phyloP scores from a whole-genome alignment of 2,113 vertebrate species.

The Progne subis region DNA sequence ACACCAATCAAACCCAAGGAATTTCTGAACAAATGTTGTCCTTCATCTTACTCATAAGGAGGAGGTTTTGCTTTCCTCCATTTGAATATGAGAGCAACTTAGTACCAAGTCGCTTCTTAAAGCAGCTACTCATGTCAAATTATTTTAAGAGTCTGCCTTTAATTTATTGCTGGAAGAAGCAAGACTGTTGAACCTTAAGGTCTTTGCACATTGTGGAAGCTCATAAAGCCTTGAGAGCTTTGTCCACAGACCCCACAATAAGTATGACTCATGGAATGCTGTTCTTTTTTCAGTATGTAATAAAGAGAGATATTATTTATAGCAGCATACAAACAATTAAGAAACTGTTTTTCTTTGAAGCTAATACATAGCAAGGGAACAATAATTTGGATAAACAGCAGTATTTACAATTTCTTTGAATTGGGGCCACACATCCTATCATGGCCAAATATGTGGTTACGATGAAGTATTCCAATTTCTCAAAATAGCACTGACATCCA shows the following conservation, averaged over 20 bases:
- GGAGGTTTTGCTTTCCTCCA: not conserved
- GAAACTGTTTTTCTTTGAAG: slow-evolving; percentile 8
- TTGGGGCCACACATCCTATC: not conserved
- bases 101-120: not conserved
- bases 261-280: not conserved
- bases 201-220: not conserved
- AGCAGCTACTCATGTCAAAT: not conserved
- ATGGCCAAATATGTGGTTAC: not conserved
- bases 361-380: not conserved
- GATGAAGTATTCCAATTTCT: not conserved
- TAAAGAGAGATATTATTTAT: slow-evolving; percentile 7
- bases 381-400: not conserved
- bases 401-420: not conserved
- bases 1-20: not conserved
- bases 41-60: not conserved
- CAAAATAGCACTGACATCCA: not conserved
- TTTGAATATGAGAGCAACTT: not conserved
- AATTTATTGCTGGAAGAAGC: not conserved
- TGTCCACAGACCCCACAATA: slow-evolving; percentile 1
- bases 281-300: not conserved
- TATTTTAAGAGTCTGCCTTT: not conserved
- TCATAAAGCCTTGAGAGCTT: not conserved
- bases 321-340: not conserved
- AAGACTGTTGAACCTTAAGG: not conserved
- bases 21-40: not conserved